phyloP scores from a whole-genome alignment of 2,113 vertebrate genomes.

The Okapia johnstoni region DNA sequence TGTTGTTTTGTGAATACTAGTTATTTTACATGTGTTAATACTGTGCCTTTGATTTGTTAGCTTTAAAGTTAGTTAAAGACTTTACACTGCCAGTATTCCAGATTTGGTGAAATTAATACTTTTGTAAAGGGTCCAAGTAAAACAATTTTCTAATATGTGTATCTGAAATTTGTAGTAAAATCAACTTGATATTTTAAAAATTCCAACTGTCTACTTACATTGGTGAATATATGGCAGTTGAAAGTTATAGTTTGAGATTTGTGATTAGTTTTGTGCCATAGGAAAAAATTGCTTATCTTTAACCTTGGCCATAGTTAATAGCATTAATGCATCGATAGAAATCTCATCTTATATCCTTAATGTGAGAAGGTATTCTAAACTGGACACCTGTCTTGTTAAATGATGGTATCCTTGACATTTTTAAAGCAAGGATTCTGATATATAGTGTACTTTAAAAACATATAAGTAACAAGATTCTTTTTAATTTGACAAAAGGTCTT shows the following conservation, averaged over 20 bases:
- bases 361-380: constrained; percentile 29
- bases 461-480: not conserved
- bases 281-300: constrained; percentile 21
- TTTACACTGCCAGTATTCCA: constrained; percentile 80
- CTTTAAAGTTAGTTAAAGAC: constrained; percentile 78
- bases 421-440: not conserved
- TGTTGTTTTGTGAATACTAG: constrained; percentile 64
- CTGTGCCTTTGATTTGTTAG: constrained; percentile 83
- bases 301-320: constrained; percentile 55
- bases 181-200: constrained; percentile 70
- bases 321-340: constrained; percentile 3
- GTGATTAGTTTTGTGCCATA: constrained; percentile 52
- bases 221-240: constrained; percentile 68
- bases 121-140: constrained; percentile 75
- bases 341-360: constrained; percentile 28
- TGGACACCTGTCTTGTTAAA: not conserved
- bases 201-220: constrained; percentile 72
- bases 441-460: not conserved
- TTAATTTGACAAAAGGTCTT: constrained; percentile 37
- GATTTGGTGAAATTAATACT: constrained; percentile 76
- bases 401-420: not conserved
- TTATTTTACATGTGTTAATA: constrained; percentile 76
- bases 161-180: constrained; percentile 72
- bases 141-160: constrained; percentile 71
- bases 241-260: constrained; percentile 47